Evolutionary conservation across 2,797 vertebrate genomes (phyloP), one percentile per base, ranked within the genome.

Genomic region (Coluber constrictor): DNA sequence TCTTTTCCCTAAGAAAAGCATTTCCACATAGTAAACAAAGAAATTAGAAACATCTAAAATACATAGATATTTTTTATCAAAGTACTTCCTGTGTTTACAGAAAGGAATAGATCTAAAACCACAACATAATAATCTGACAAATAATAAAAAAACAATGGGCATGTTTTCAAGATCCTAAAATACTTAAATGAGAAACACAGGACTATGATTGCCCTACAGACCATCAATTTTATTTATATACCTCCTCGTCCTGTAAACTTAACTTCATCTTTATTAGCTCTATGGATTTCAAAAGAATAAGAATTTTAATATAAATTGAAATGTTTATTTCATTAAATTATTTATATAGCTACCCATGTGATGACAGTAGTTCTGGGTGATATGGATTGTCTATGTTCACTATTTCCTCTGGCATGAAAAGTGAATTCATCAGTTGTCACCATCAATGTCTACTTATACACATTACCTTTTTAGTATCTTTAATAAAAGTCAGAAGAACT

Each of bases 81-180:
- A 92, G 55, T 27, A 90, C 87, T 92, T 93, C 87, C 54, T 90
- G 54, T 90, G 43, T 74, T 92, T 90, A 92, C 25, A 61, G 25
- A 90, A 18, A 54, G 29, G 29, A 87, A 70, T 70, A 86, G 29
- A 55, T 74, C 15, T 60, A 79, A 79, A 92, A 57, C 25, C 25
- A 92, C 47, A 32, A 37, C 7, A 32, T 23, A 79, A 60, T 83
- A 51, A 47, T 47, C n/a, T 83, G 20, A n/a, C 54, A 15, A 20
- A 83, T 20, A 63, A 20, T 54, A 88, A 27, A 57, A 10, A 61
- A 90, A 74, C 16, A 32, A 74, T 79, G 74, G 37, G 37, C 37
- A 79, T 83, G 43, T 83, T 83, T 47, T 83, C 79, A 47, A 47
- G 79, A 47, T 83, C 23, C 12, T 47, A 83, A 83, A 83, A 47